Conservation (phyloP, 2,113 vertebrate genomes). For the Phylloscopus whistleri region DNA sequence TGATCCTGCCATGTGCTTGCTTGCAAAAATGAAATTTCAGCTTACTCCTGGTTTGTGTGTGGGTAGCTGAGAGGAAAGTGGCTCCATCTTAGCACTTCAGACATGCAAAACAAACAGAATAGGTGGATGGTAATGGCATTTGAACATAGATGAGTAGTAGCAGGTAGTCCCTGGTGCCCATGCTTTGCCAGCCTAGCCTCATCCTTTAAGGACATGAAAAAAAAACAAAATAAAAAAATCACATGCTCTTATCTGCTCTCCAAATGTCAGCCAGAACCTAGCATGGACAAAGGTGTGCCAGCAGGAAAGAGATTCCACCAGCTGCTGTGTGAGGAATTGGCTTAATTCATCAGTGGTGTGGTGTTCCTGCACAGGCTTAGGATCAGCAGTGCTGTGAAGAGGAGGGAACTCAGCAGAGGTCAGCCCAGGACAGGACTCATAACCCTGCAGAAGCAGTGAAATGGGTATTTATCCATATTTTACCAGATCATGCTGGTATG, state of each 20-base stretch:
- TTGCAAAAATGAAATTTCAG: neutral
- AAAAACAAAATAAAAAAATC: neutral
- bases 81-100: neutral
- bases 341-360: neutral
- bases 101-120: neutral
- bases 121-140: neutral
- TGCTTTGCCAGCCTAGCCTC: neutral
- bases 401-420: neutral
- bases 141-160: neutral
- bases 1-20: neutral
- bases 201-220: neutral
- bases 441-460: neutral
- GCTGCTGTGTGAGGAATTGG: neutral
- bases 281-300: neutral
- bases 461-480: neutral
- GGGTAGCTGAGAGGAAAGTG: neutral
- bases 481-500: neutral
- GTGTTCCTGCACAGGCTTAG: neutral
- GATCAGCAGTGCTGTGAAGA: neutral
- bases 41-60: neutral
- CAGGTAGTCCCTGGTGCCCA: neutral
- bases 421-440: neutral
- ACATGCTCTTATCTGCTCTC: neutral
- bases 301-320: neutral
- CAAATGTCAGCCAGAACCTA: neutral